Percentiles rank a stretch among this genome's conserved stretches.
Evolutionary conservation across 2,797 vertebrate species (phyloP).

Genomic region (Hybognathus amarus): DNA sequence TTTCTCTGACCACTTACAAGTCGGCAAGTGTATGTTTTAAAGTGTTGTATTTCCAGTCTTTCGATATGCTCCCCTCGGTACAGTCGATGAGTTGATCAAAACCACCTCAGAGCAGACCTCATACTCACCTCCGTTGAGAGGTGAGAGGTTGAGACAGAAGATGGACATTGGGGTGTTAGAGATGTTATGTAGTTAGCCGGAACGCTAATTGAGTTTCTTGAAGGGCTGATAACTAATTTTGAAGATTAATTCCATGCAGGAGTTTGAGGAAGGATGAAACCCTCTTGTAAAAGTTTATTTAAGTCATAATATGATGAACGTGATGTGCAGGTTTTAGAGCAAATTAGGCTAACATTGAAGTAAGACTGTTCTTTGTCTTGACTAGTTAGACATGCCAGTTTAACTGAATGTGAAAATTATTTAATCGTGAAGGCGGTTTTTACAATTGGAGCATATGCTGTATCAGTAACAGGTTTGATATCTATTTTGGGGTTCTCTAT

Average conservation of each 20-base stretch:
- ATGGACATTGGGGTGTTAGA: constrained; percentile 22
- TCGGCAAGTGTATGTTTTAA: neutral
- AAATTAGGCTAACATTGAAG: neutral
- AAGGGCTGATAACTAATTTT: constrained; percentile 8
- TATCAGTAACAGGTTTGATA: neutral
- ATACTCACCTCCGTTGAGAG: constrained; percentile 13
- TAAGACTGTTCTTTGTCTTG: neutral
- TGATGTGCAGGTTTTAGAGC: neutral
- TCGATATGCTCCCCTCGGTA: neutral
- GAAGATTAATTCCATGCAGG: constrained; percentile 31
- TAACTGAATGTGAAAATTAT: neutral
- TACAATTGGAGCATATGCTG: neutral
- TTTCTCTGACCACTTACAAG: neutral
- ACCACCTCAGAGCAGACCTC: neutral
- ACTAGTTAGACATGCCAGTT: neutral
- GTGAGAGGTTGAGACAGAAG: constrained; percentile 6
- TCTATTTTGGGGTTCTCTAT: neutral
- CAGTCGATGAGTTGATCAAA: constrained; percentile 1
- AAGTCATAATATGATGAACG: neutral
- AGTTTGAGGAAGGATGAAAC: neutral
- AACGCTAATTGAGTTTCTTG: constrained; percentile 28
- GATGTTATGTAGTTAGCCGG: constrained; percentile 2
- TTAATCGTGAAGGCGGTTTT: neutral
- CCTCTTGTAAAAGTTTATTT: neutral
- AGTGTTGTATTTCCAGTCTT: neutral